Percentiles rank a stretch among this genome's conserved stretches.
Evolutionary conservation across 2,888 invertebrate genomes (phyloP).

Genomic region (Leptinotarsa haldemani): DNA sequence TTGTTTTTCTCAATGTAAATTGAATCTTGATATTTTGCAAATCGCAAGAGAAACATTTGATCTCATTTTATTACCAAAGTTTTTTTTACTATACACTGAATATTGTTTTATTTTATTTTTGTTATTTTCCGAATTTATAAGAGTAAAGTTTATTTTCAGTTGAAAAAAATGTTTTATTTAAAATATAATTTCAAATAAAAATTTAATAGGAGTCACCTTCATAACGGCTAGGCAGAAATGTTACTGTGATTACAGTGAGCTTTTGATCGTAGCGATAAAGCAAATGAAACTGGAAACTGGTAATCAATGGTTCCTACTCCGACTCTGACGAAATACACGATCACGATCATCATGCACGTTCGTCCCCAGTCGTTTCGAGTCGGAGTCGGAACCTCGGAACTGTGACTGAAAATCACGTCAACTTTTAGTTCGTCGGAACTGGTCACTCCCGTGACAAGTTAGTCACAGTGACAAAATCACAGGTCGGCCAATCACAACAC

Average conservation of each 20-base stretch:
- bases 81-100: background rate
- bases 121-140: constrained; percentile 1
- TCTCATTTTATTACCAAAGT: background rate
- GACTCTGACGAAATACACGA: background rate
- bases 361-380: background rate
- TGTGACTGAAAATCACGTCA: background rate
- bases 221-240: background rate
- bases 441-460: too few relatives aligned
- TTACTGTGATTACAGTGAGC: background rate
- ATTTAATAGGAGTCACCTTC: background rate
- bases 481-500: too few relatives aligned
- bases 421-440: background rate
- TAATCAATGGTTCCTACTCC: background rate
- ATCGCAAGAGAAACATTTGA: background rate
- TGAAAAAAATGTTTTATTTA: background rate
- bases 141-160: background rate
- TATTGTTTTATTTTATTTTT: background rate
- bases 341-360: background rate
- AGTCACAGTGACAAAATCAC: too few relatives aligned
- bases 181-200: background rate
- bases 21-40: background rate
- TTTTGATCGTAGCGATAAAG: too few relatives aligned
- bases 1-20: constrained; percentile 13
- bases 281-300: background rate
- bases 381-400: constrained; percentile 13